Evolutionary conservation across 2,797 vertebrate genomes (phyloP).

Genomic region (Pelobates cultripes): DNA sequence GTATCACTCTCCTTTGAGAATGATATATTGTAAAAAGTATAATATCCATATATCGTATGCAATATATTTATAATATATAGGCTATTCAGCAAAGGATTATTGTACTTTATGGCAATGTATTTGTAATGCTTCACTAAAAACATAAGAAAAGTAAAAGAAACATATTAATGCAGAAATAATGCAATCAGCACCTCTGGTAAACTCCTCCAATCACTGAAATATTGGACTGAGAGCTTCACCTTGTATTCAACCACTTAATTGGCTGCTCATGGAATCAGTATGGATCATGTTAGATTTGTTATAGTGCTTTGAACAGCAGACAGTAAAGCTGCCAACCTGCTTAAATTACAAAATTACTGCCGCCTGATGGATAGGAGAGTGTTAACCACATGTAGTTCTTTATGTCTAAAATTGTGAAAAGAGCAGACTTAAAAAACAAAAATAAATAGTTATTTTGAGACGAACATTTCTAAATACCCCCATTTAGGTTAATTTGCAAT

Average conservation of each 20-base stretch:
- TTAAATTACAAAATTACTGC: conserved; percentile 10
- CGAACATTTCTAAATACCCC: not conserved
- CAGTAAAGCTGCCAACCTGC: conserved; percentile 7
- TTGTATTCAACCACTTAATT: conserved; percentile 32
- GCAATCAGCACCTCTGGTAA: not conserved
- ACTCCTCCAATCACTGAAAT: conserved; percentile 13
- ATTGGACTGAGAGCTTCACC: conserved; percentile 14
- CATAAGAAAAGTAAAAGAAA: not conserved
- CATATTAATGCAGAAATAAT: conserved; percentile 1
- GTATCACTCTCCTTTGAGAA: too few species aligned
- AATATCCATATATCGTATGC: not conserved
- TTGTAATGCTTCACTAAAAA: not conserved
- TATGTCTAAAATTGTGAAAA: not conserved
- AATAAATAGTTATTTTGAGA: not conserved
- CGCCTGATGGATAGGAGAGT: not conserved
- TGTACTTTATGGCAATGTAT: not conserved
- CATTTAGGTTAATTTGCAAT: not conserved
- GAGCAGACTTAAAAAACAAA: not conserved
- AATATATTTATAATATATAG: not conserved
- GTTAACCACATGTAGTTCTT: not conserved
- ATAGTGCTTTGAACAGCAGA: conserved; percentile 19
- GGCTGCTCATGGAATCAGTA: conserved; percentile 26
- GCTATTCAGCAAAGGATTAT: not conserved
- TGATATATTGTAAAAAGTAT: too few species aligned
- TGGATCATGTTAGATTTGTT: conserved; percentile 20